A percentile compares a stretch with the other conserved stretches of the same genome.
Conservation (phyloP, 1,140 invertebrate species). For the Geopemphigus sp. region DNA sequence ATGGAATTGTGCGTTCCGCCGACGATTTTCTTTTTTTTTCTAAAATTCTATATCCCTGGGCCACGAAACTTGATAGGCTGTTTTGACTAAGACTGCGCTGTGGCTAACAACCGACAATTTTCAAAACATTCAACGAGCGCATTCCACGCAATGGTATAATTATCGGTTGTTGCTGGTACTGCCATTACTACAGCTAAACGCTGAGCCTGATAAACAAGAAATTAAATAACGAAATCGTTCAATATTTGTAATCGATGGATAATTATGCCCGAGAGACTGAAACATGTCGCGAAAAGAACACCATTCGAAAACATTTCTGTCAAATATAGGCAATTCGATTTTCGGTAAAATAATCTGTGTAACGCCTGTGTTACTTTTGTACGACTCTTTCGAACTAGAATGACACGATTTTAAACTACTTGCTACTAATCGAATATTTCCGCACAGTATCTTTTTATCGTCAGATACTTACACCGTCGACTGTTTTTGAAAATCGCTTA, state of each 20-base stretch:
- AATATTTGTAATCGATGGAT: background rate
- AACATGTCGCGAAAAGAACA: slow-evolving; percentile 7
- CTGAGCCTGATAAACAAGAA: background rate
- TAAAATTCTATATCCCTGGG: background rate
- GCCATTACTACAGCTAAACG: background rate
- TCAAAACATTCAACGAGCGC: background rate
- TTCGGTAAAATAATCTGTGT: background rate
- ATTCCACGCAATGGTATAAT: slow-evolving; percentile 4
- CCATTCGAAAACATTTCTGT: background rate
- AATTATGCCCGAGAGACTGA: background rate
- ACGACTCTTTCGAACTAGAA: too few relatives aligned
- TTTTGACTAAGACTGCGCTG: background rate
- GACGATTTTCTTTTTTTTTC: background rate
- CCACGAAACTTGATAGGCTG: background rate
- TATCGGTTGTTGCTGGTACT: background rate
- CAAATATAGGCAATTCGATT: slow-evolving; percentile 7
- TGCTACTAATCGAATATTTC: background rate
- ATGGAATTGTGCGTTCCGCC: background rate
- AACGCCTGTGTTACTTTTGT: background rate
- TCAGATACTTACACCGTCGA: background rate
- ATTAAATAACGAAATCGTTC: background rate
- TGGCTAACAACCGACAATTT: background rate
- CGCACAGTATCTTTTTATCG: background rate
- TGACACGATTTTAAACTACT: background rate
- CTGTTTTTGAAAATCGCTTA: background rate